Evolutionary conservation across 1,140 invertebrate genomes (phyloP), one percentile per base, ranked within the genome.

Genomic region (Metaphire vulgaris): DNA sequence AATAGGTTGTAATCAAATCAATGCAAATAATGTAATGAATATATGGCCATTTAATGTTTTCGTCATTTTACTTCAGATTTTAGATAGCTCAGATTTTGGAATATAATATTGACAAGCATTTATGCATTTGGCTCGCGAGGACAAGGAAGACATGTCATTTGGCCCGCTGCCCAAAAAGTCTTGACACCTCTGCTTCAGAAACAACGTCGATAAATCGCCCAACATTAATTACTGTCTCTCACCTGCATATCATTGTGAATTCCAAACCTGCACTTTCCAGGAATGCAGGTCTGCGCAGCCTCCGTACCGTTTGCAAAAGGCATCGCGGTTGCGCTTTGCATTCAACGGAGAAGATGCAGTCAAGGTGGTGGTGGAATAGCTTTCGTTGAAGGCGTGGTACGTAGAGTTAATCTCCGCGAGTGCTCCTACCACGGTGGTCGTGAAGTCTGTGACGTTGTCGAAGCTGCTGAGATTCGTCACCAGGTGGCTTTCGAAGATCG

Each of bases 171-270:
- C n/a, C n/a, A n/a, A n/a, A n/a, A n/a, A n/a, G n/a, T n/a, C n/a
- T n/a, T n/a, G n/a, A n/a, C n/a, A n/a, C n/a, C n/a, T n/a, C n/a
- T n/a, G n/a, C n/a, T n/a, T n/a, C n/a, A n/a, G n/a, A n/a, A n/a
- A n/a, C n/a, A n/a, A n/a, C n/a, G n/a, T n/a, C n/a, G n/a, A n/a
- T n/a, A n/a, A n/a, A n/a, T n/a, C n/a, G n/a, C n/a, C n/a, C n/a
- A n/a, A n/a, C n/a, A n/a, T n/a, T n/a, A n/a, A n/a, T n/a, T n/a
- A n/a, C n/a, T n/a, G n/a, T n/a, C n/a, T n/a, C n/a, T 56, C 87
- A 94, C 92, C 82, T 91, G 89, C 81, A 91, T 92, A 81, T 91
- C 92, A 80, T 93, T 92, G 74, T 92, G 89, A 1, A 94, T 86
- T 64, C 93, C 93, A 83, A 89, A 96, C 26, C 85, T 71, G 82